These are phyloP conservation scores for Cricetomys ansorgei DNA, from an alignment of 2,113 vertebrate species.

Conservation along the genomic window DNA sequence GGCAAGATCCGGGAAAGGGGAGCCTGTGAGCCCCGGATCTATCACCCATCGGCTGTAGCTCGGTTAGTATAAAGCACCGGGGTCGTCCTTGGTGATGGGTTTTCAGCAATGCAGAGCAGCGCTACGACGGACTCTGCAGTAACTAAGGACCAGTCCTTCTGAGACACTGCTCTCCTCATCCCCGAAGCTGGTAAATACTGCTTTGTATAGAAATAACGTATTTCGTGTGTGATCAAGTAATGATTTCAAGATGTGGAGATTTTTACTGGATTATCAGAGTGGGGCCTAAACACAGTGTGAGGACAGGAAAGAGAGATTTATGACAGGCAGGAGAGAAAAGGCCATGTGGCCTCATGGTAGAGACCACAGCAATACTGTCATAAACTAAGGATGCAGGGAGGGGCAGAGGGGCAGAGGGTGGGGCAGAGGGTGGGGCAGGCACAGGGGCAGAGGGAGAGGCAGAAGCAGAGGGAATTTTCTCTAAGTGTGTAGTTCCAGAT, in stretches of 20 bases:
- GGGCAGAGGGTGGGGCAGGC: background rate
- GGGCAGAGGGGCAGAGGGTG: rapidly evolving
- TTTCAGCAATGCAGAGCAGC: background rate
- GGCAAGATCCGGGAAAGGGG: background rate
- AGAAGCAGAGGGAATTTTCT: background rate
- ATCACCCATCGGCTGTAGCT: too few relatives aligned
- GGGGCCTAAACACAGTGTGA: background rate
- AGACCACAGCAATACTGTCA: background rate
- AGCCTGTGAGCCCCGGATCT: background rate
- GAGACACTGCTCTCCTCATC: background rate
- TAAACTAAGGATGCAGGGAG: background rate
- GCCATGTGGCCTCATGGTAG: background rate
- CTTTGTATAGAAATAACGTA: background rate
- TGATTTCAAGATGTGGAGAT: background rate
- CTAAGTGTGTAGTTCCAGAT: background rate
- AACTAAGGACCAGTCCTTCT: background rate
- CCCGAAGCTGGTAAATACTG: background rate
- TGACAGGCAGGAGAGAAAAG: background rate
- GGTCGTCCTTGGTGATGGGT: background rate
- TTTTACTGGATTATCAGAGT: background rate
- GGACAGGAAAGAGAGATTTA: too few relatives aligned
- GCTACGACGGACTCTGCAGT: background rate
- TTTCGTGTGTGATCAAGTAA: background rate
- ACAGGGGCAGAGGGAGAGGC: background rate
- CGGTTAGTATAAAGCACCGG: background rate